These are phyloP conservation scores for Lysiphlebus fabarum DNA, from an alignment of 1,140 invertebrate genomes.

Conservation along the genomic window DNA sequence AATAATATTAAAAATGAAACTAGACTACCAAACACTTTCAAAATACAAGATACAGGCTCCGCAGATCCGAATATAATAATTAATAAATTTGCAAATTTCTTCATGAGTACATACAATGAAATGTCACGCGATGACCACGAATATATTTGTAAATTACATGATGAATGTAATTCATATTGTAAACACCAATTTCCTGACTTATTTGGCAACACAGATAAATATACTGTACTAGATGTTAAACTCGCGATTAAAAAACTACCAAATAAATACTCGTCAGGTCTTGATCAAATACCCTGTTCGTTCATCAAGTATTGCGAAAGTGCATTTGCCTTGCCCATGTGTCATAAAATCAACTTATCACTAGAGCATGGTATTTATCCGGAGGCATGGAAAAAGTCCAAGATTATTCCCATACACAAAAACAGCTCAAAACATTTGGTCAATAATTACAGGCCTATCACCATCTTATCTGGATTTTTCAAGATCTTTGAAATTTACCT, in stretches of 20 bases:
- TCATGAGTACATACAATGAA: no score
- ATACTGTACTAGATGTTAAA: neutral
- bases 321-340: constrained; percentile 21
- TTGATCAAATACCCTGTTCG: constrained; percentile 27
- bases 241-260: neutral
- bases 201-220: no score
- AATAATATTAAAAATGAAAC: no score
- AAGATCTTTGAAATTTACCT: constrained; percentile 21
- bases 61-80: no score
- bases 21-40: no score
- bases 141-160: no score
- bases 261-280: constrained; percentile 15
- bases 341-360: constrained; percentile 27
- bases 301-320: constrained; percentile 23
- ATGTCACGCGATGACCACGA: no score
- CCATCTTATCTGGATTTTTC: constrained; percentile 19
- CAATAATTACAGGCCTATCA: constrained; percentile 33
- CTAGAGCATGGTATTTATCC: constrained; percentile 24
- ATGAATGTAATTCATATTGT: no score
- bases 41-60: no score
- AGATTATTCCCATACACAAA: constrained; percentile 31
- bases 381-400: constrained; percentile 27
- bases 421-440: constrained; percentile 23
- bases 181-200: no score
- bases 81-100: no score